These are phyloP conservation scores for Coenobita brevimanus DNA, from an alignment of 1,140 invertebrate species.

Conservation along the genomic window DNA sequence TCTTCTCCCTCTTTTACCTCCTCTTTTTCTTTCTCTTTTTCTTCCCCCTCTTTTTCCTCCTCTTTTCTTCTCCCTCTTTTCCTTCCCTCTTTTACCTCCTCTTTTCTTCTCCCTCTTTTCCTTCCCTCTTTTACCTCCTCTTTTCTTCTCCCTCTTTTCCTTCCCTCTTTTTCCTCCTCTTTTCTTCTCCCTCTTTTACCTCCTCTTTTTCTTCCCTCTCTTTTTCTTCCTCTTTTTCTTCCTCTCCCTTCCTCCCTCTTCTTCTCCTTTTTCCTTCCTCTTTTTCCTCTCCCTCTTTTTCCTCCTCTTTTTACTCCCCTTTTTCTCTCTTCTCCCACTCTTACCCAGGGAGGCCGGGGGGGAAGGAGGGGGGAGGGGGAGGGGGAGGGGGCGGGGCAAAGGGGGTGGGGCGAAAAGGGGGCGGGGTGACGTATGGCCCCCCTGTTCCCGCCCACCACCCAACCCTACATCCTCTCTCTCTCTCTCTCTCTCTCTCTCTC, in stretches of 20 bases:
- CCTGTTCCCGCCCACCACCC: too few relatives aligned
- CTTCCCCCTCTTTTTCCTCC: neutral
- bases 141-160: neutral
- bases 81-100: neutral
- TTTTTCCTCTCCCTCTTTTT: neutral
- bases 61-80: neutral
- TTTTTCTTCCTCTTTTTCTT: neutral
- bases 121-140: neutral
- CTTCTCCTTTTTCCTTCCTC: neutral
- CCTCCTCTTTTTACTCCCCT: neutral
- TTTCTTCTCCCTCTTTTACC: neutral
- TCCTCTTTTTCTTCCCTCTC: neutral
- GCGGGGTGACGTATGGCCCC: too few relatives aligned
- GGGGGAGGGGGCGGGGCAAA: too few relatives aligned
- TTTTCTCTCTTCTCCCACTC: neutral
- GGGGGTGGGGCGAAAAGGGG: too few relatives aligned
- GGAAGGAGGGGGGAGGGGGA: too few relatives aligned
- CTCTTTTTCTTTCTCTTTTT: neutral
- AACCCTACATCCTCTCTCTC: neutral
- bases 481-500: neutral
- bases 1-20: neutral
- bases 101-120: neutral
- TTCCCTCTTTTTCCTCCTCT: neutral
- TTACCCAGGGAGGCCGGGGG: too few relatives aligned
- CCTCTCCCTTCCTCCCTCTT: neutral